These are phyloP conservation scores for Phymastichus coffea DNA, from an alignment of 1,140 invertebrate species.

Conservation along the genomic window DNA sequence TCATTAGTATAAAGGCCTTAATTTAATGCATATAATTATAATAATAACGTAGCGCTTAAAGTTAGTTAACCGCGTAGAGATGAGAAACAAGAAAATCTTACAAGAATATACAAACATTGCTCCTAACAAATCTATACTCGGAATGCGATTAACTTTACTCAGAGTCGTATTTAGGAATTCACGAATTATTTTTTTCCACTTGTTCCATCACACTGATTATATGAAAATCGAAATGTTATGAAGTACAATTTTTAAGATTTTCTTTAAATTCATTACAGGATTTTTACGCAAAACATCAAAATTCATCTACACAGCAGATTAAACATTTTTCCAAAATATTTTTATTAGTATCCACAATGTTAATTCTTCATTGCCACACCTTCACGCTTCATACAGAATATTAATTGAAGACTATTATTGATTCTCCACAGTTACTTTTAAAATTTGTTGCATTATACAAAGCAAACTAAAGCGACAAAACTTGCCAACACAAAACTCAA, in stretches of 20 bases:
- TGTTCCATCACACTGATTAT: slow-evolving; percentile 16
- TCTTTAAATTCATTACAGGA: slow-evolving; percentile 7
- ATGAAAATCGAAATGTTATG: slow-evolving; percentile 18
- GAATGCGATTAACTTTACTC: slow-evolving; percentile 19
- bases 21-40: slow-evolving; percentile 11
- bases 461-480: not conserved
- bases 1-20: slow-evolving; percentile 17
- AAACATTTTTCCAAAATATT: slow-evolving; percentile 6
- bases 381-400: not conserved
- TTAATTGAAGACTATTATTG: slow-evolving; percentile 7
- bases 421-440: not conserved
- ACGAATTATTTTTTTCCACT: not conserved
- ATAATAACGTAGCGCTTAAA: slow-evolving; percentile 19
- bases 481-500: slow-evolving; percentile 19
- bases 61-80: not conserved
- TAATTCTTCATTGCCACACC: slow-evolving; percentile 9
- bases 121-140: slow-evolving; percentile 24
- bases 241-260: slow-evolving; percentile 20
- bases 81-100: slow-evolving; percentile 24
- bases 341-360: slow-evolving; percentile 14
- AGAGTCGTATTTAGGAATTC: not conserved
- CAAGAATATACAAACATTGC: slow-evolving; percentile 23
- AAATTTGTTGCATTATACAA: slow-evolving; percentile 8
- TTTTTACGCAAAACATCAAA: slow-evolving; percentile 25
- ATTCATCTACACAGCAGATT: slow-evolving; percentile 23